phyloP scores from a whole-genome alignment of 1,140 invertebrate species.

The Helicorthomorpha holstii region DNA sequence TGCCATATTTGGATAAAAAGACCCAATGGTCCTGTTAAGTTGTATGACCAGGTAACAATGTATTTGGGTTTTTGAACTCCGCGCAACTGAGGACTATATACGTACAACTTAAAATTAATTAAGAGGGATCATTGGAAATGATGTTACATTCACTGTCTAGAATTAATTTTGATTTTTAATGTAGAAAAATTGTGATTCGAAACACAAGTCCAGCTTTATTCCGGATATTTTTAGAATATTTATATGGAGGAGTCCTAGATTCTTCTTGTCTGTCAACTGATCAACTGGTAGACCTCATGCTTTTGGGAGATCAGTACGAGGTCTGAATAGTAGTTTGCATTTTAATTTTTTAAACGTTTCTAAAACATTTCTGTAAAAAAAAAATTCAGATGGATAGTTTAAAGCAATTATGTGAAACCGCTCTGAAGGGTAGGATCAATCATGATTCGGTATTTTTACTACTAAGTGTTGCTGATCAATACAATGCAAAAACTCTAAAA shows the following conservation, averaged over 20 bases:
- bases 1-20: neutral
- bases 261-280: slow-evolving; percentile 32
- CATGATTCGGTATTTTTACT: slow-evolving; percentile 44
- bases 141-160: no score
- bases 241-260: slow-evolving; percentile 42
- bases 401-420: slow-evolving; percentile 40
- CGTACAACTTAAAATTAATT: no score
- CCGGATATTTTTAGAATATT: slow-evolving; percentile 38
- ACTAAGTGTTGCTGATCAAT: slow-evolving; percentile 45
- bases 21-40: no score
- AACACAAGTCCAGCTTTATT: slow-evolving; percentile 45
- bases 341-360: neutral
- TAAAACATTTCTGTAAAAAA: neutral
- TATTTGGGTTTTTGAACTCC: no score
- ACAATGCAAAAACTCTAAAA: slow-evolving; percentile 38
- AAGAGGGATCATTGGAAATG: no score
- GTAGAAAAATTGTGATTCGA: slow-evolving; percentile 44
- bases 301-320: slow-evolving; percentile 34
- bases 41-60: no score
- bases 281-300: slow-evolving; percentile 42
- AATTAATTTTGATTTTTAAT: no score
- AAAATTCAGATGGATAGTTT: slow-evolving; percentile 33
- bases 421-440: slow-evolving; percentile 36
- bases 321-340: slow-evolving; percentile 14
- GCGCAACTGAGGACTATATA: no score